Evolutionary conservation across 2,888 invertebrate genomes (phyloP), one percentile per base, ranked within the genome.

Genomic region (Helobdella robusta): DNA sequence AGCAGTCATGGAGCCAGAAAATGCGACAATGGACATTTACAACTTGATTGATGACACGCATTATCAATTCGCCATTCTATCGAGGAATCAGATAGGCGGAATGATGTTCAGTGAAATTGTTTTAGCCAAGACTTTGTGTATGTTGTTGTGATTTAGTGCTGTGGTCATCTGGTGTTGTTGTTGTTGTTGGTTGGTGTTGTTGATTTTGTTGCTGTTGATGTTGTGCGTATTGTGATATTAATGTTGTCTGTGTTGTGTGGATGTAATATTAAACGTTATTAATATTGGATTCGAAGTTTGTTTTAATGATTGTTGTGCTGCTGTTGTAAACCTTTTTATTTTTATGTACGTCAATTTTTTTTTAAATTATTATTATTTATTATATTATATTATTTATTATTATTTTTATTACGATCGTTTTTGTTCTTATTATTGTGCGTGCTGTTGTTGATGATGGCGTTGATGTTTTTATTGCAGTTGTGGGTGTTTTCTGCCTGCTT

Each of bases 41-140:
- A 87, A 89, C 70, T 84, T 95, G 69, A 86, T 87, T 73, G 91
- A 93, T 11, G 89, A 89, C 71, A 91, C 91, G 50, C 86, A 87
- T 66, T 94, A 95, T 82, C 93, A 95, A 81, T 94, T 95, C 81
- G 91, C 92, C 83, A 91, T 95, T 67, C 87, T 93, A 74, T 91
- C 94, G 67, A 89, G 71, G 78, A 95, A 95, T 80, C 87, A 32
- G n/a, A 85, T 92, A 66, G 94, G 95, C 69, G 91, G 92, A 77
- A 93, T 94, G 69, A 89, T 92, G 87, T 89, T 89, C 85, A 93
- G 93, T 83, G 89, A 91, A 82, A 86, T 89, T 68, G 88, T 93
- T 77, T 88, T 88, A 67, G 88, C 91, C 72, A 84, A 87, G 77
- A 94, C 94, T 28, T 20, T 28, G 36, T 4, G 8, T n/a, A 36